These are phyloP conservation scores for Epinotia bilunana DNA, from an alignment of 2,888 invertebrate species.

Conservation along the genomic window DNA sequence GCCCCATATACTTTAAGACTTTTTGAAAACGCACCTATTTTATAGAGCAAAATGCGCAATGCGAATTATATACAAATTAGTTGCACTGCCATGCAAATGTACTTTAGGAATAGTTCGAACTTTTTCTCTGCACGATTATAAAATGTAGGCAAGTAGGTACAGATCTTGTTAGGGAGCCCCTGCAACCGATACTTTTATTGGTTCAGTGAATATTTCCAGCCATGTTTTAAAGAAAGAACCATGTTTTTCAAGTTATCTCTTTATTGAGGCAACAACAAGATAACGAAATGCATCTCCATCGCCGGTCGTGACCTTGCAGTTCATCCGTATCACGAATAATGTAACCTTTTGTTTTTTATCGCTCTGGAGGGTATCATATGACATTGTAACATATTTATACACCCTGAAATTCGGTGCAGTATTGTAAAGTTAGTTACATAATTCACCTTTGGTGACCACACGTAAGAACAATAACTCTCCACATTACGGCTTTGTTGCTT, in stretches of 20 bases:
- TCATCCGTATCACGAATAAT: background rate
- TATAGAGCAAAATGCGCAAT: background rate
- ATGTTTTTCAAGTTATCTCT: background rate
- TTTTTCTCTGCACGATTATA: background rate
- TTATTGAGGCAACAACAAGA: slow-evolving; percentile 12
- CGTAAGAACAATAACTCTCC: too few relatives aligned
- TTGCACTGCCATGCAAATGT: background rate
- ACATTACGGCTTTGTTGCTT: too few relatives aligned
- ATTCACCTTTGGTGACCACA: background rate
- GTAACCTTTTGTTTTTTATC: slow-evolving; percentile 17
- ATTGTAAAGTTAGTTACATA: background rate
- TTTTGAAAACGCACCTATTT: too few relatives aligned
- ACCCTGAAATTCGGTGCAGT: background rate
- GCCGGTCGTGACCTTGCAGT: background rate
- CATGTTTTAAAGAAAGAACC: background rate
- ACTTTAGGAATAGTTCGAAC: background rate
- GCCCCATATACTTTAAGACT: background rate
- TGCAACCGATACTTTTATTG: background rate
- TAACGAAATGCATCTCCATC: background rate
- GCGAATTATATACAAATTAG: background rate
- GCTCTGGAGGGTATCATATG: background rate
- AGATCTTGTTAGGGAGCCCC: background rate
- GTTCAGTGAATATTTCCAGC: background rate
- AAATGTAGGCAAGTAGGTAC: too few relatives aligned
- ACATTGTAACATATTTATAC: slow-evolving; percentile 10